These are phyloP conservation scores for Oscarella lobularis DNA, from an alignment of 37 sponge, comb jelly and placozoan genomes.

Conservation along the genomic window DNA sequence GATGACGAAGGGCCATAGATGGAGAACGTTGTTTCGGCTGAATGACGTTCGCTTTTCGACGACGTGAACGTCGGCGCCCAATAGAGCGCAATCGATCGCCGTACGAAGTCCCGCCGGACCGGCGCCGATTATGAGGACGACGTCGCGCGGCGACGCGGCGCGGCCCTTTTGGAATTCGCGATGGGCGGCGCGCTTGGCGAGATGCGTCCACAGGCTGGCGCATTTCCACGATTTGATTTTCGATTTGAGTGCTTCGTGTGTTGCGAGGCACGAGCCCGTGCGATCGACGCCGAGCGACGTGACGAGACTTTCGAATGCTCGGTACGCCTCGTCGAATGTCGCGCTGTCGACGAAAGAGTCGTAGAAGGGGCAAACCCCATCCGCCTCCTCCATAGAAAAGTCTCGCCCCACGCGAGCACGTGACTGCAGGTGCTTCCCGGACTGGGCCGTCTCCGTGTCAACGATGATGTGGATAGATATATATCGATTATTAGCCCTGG, in stretches of 20 bases:
- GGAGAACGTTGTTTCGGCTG: conserved; percentile 83
- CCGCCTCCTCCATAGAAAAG: neutral
- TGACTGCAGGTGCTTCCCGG: too few relatives aligned
- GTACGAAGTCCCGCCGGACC: conserved; percentile 73
- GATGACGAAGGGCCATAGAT: conserved; percentile 87
- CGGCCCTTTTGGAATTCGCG: conserved; percentile 6
- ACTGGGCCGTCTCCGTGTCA: too few relatives aligned
- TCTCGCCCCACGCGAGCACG: too few relatives aligned
- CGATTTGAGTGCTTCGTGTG: conserved; percentile 30
- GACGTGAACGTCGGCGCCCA: conserved; percentile 58
- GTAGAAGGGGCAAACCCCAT: conserved; percentile 7
- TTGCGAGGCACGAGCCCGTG: neutral
- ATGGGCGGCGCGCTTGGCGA: conserved; percentile 50
- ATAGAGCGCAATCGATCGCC: conserved; percentile 59
- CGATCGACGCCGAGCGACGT: conserved; percentile 6
- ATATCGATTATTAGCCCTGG: too few relatives aligned
- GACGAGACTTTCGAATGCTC: conserved; percentile 3
- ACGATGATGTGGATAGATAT: too few relatives aligned
- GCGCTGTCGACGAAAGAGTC: conserved; percentile 1
- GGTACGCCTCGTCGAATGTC: conserved; percentile 7
- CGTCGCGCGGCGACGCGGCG: neutral
- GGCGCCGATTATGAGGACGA: conserved; percentile 38
- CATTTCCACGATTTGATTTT: conserved; percentile 60
- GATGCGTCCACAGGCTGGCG: conserved; percentile 25
- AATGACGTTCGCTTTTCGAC: conserved; percentile 69